phyloP scores from a whole-genome alignment of 1,140 invertebrate genomes.

The Macrotrachela quadricornifera region DNA sequence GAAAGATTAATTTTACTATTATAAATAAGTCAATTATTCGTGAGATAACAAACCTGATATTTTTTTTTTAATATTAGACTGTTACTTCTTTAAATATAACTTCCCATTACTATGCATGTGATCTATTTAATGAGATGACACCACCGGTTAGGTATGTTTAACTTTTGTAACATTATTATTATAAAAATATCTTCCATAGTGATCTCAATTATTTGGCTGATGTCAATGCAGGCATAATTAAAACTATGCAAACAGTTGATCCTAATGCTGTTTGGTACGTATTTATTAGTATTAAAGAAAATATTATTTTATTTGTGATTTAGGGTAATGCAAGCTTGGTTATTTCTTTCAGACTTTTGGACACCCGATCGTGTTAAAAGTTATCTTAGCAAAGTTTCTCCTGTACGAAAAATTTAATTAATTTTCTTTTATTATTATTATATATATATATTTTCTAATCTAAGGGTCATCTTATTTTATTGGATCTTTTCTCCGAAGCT shows the following conservation, averaged over 20 bases:
- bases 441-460: too few species aligned
- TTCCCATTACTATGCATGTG: constrained; percentile 61
- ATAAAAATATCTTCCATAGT: too few species aligned
- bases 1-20: too few species aligned
- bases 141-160: constrained; percentile 25
- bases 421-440: too few species aligned
- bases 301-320: constrained; percentile 13
- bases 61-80: too few species aligned
- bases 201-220: constrained; percentile 32
- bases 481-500: constrained; percentile 65
- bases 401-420: too few species aligned
- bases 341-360: constrained; percentile 56
- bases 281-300: not conserved
- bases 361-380: constrained; percentile 41
- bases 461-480: constrained; percentile 52
- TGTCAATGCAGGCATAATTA: constrained; percentile 45
- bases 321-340: constrained; percentile 67
- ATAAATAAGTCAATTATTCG: too few species aligned
- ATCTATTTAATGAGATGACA: constrained; percentile 72
- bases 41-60: too few species aligned
- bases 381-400: constrained; percentile 52
- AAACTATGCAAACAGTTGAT: constrained; percentile 47
- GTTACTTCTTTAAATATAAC: too few species aligned
- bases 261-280: constrained; percentile 38
- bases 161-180: too few species aligned